A percentile compares a stretch with the other conserved stretches of the same genome.
Evolutionary conservation across 2,888 invertebrate genomes (phyloP).

Genomic region (Pharmacophagus antenor): DNA sequence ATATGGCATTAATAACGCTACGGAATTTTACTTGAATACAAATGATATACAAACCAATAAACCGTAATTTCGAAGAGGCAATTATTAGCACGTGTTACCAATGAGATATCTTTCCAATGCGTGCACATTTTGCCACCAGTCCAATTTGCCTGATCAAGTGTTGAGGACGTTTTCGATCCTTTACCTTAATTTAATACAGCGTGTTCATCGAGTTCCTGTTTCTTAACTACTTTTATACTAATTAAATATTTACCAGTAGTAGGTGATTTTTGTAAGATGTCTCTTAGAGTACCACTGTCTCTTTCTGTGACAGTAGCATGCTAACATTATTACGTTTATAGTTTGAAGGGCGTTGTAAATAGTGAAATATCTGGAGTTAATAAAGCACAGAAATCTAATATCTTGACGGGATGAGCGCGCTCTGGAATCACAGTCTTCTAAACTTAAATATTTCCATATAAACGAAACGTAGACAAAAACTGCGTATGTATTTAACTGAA

Average conservation of each 20-base stretch:
- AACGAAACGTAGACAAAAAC: too few relatives aligned
- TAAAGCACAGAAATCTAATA: too few relatives aligned
- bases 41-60: conserved; percentile 38
- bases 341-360: not conserved
- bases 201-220: not conserved
- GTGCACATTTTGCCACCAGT: conserved; percentile 46
- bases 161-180: conserved; percentile 1
- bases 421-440: too few relatives aligned
- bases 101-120: conserved; percentile 57
- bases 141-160: conserved; percentile 46
- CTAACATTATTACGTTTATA: not conserved
- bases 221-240: not conserved
- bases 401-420: too few relatives aligned
- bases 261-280: not conserved
- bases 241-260: not conserved
- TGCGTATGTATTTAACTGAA: too few relatives aligned
- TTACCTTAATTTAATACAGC: conserved; percentile 12
- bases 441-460: too few relatives aligned
- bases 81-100: conserved; percentile 55
- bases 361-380: too few relatives aligned
- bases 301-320: too few relatives aligned
- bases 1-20: not conserved
- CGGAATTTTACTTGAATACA: conserved; percentile 23
- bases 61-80: conserved; percentile 43
- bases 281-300: too few relatives aligned